Conservation (phyloP, 1,140 invertebrate species). For the Pteromalus puparum region DNA sequence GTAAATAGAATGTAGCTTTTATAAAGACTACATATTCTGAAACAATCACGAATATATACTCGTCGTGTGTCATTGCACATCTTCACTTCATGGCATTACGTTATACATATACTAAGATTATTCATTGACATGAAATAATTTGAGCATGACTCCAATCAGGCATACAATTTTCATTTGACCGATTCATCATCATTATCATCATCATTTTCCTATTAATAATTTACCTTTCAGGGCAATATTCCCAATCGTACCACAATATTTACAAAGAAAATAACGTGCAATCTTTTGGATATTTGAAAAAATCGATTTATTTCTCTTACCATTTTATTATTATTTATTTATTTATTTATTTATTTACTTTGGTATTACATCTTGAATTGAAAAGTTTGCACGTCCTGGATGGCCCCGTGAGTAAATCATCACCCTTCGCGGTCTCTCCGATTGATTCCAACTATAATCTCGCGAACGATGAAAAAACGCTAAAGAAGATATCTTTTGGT, state of each 20-base stretch:
- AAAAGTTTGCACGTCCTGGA: background rate
- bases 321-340: background rate
- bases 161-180: conserved; percentile 29
- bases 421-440: background rate
- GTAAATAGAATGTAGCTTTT: conserved; percentile 62
- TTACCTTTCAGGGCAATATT: background rate
- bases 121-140: conserved; percentile 31
- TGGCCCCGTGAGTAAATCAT: background rate
- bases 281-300: background rate
- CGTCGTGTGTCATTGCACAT: conserved; percentile 41
- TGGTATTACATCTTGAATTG: too few species aligned
- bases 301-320: background rate
- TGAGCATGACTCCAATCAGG: conserved; percentile 12
- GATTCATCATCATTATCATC: conserved; percentile 31
- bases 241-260: background rate
- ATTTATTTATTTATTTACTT: too few species aligned
- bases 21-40: conserved; percentile 22
- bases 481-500: background rate
- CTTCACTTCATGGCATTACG: conserved; percentile 42
- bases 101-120: conserved; percentile 15
- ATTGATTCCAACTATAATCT: background rate
- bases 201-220: conserved; percentile 26
- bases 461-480: background rate
- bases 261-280: background rate
- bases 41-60: conserved; percentile 6